Base-by-base conservation (phyloP, 2,888 invertebrate genomes). In the Tipula vernalis region DNA sequence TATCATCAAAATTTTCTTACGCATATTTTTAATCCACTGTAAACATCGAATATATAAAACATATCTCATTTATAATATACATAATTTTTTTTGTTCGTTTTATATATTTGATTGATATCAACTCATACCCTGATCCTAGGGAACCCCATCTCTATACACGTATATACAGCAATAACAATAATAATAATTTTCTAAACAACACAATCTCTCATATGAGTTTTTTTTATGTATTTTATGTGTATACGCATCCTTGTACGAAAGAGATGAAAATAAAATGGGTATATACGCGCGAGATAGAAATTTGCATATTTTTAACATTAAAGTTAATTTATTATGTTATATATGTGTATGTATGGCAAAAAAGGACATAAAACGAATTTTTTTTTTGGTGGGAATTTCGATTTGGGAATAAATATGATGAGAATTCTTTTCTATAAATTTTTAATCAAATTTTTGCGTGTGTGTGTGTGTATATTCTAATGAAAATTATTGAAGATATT, bases 301-400 rank as follows among this genome's bases (percentile, higher is more conserved):
- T 84, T 84, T 84, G 84, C 84, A 84, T 84, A 84, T 84, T 84
- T 84, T 84, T 39, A 84, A 84, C 84, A 84, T 84, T 84, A 84
- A 84, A 84, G 84, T 39, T 84, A 84, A 84, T 84, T 84, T 84
- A 84, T 84, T 36, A 84, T 41, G 41, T 41, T 39, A 39, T 84
- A 51, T 51, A 28, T 28, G 71, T 51, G 6, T 39, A 39, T 71
- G 10, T 71, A 71, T 71, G 71, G 71, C 71, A 71, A 71, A 71
- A 71, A 71, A 71, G 71, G 71, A 71, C 71, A 71, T 71, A 71
- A 71, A 71, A 71, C 10, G 8, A 71, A n/a, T n/a, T 51, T 51
- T 71, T 57, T 71, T 71, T 18, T 71, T 71, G 71, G 71, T 71
- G 71, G 71, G 71, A 71, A 71, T 71, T 71, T 71, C 71, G 71